phyloP scores from a whole-genome alignment of 2,888 invertebrate genomes.

The Hyposoter dolosus region DNA sequence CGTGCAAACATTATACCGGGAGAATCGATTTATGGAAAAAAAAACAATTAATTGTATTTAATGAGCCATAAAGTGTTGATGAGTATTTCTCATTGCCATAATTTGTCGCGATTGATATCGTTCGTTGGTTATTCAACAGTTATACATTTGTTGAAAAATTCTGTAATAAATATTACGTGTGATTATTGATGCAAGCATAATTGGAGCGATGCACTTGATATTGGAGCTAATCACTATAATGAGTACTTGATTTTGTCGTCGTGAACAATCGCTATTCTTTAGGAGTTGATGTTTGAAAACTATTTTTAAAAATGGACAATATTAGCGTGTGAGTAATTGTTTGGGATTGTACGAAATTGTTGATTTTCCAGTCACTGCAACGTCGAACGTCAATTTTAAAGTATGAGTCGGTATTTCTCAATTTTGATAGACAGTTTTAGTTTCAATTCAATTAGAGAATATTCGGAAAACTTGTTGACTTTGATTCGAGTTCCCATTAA shows the following conservation, averaged over 20 bases:
- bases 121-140: background rate
- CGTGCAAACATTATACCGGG: background rate
- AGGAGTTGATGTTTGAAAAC: background rate
- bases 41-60: background rate
- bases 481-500: background rate
- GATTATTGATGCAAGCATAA: background rate
- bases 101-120: constrained; percentile 3
- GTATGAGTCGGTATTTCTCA: background rate
- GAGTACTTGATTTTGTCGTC: background rate
- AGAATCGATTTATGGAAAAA: background rate
- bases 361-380: background rate
- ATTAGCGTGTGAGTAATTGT: background rate
- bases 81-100: background rate
- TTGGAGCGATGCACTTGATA: background rate
- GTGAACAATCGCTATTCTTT: background rate
- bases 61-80: background rate
- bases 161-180: background rate
- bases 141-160: background rate
- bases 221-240: background rate
- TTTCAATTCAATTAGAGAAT: background rate
- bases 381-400: background rate
- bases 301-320: background rate
- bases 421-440: background rate
- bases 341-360: background rate
- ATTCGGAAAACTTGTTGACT: background rate